Evolutionary conservation across 2,113 vertebrate species (phyloP), one percentile per base, ranked within the genome.

Genomic region (Falco punctatus): DNA sequence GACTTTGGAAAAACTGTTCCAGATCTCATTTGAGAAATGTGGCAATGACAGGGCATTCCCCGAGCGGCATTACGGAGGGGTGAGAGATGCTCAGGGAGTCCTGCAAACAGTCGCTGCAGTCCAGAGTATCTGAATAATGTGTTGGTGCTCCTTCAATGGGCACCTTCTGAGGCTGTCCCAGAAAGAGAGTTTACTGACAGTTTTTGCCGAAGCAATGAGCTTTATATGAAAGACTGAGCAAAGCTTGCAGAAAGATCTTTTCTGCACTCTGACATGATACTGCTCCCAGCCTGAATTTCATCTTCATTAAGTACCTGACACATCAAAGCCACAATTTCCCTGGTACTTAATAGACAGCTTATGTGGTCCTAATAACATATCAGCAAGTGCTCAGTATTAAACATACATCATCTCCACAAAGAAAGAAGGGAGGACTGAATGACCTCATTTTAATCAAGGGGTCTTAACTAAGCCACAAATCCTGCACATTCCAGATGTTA

Each of bases 311-410:
- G 83, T 24, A 73, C 73, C 89, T 92, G 96, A 61, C 81, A 91
- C 94, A 95, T 91, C 91, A 92, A 94, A 95, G 95, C 61, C 62
- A 75, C 52, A 4, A 73, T 92, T 96, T 95, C 62, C 73, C 55
- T 87, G 54, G 69, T 91, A 8, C 57, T 61, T 69, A 88, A 58
- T 2, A 42, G 94, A 59, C 65, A 83, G 80, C 82, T 86, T 92
- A 78, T 83, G 86, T 21, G 86, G 59, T 91, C 73, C 97, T 66
- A 73, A 89, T 11, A 67, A 72, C 65, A 24, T 44, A 87, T 67
- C 77, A 93, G 81, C 72, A 51, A 95, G 81, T 84, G 38, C 11
- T n/a, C 57, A 15, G 73, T 69, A 40, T 23, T 55, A 91, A 19
- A 18, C 61, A 93, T 93, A 94, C 30, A 94, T 90, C 92, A 84